Conservation (phyloP, 2,113 vertebrate genomes). For the Neotoma lepida region DNA sequence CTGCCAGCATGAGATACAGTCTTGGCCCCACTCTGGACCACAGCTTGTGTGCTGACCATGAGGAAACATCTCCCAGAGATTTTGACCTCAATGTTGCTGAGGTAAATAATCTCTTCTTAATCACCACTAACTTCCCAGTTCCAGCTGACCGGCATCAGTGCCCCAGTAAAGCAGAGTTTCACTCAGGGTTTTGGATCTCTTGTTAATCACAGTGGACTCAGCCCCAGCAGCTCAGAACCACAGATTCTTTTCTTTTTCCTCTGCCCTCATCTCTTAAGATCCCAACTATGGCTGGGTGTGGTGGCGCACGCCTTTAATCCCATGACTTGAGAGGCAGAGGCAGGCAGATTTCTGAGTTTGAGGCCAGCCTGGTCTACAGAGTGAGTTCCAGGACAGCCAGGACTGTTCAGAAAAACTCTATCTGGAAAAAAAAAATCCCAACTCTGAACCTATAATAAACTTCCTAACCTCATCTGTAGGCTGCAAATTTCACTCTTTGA, state of each 20-base stretch:
- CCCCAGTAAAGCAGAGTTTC: not conserved
- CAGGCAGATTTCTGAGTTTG: not conserved
- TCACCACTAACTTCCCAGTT: not conserved
- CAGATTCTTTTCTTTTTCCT: not conserved
- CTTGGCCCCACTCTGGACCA: not conserved
- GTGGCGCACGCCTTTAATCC: not conserved
- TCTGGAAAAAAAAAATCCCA: no score
- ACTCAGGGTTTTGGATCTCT: not conserved
- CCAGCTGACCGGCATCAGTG: not conserved
- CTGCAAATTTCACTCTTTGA: not conserved
- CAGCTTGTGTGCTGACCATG: not conserved
- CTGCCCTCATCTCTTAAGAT: no score
- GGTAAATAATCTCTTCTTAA: not conserved
- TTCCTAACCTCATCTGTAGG: not conserved
- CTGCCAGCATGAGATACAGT: not conserved
- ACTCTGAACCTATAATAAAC: not conserved
- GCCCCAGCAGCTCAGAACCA: not conserved
- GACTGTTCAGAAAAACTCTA: not conserved
- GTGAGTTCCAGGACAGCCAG: not conserved
- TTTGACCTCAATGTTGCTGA: not conserved
- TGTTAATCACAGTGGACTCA: not conserved
- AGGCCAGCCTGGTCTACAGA: not conserved
- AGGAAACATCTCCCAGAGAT: not conserved
- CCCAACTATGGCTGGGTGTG: not conserved
- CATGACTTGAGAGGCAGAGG: not conserved